These are phyloP conservation scores for Zenarchopterus dispar DNA, from an alignment of 2,797 vertebrate genomes.

Conservation along the genomic window DNA sequence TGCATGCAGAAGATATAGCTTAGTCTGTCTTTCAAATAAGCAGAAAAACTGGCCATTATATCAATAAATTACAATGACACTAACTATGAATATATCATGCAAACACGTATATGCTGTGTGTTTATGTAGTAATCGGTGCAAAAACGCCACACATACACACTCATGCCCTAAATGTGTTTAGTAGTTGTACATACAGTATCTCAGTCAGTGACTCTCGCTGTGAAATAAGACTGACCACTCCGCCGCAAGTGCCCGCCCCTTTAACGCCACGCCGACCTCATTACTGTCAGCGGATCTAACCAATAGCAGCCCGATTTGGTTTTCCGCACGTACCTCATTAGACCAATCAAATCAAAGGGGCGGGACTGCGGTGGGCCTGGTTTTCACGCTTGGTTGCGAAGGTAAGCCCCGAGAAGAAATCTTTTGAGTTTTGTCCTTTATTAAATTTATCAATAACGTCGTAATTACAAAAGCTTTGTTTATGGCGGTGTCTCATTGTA, in stretches of 20 bases:
- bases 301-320: constrained; percentile 46
- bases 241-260: constrained; percentile 57
- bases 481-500: neutral
- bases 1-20: too few relatives aligned
- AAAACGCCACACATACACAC: too few relatives aligned
- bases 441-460: constrained; percentile 39
- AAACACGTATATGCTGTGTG: too few relatives aligned
- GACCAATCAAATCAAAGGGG: constrained; percentile 52
- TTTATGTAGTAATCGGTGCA: too few relatives aligned
- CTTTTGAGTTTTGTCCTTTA: constrained; percentile 75
- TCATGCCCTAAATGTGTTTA: too few relatives aligned
- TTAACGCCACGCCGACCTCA: constrained; percentile 45
- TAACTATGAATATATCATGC: too few relatives aligned
- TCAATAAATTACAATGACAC: too few relatives aligned
- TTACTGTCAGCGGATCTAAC: constrained; percentile 36
- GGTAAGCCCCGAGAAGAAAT: constrained; percentile 73
- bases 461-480: neutral
- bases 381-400: constrained; percentile 72
- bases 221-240: constrained; percentile 58
- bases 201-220: constrained; percentile 20
- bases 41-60: too few relatives aligned
- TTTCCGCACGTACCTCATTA: rapidly evolving
- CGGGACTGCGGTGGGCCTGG: constrained; percentile 71
- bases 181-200: too few relatives aligned
- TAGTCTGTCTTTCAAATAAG: too few relatives aligned